A percentile compares a stretch with the other conserved stretches of the same genome.
Conservation (phyloP, 2,113 vertebrate genomes). For the Tachuris rubrigastra region DNA sequence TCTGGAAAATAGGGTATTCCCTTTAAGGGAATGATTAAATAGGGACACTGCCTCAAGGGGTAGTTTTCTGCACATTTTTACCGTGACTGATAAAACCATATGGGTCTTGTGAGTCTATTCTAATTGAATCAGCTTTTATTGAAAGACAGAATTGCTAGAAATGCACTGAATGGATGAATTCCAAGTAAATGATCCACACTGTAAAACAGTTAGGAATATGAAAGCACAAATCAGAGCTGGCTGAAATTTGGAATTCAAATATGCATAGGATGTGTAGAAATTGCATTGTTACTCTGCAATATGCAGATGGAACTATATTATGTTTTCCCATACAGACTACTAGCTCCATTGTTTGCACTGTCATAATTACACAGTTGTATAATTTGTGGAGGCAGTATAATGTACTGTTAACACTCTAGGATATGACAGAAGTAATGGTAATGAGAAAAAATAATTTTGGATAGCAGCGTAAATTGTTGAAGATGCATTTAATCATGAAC, state of each 20-base stretch:
- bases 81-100: slow-evolving; percentile 64
- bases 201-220: neutral
- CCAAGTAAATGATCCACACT: slow-evolving; percentile 9
- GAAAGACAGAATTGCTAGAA: slow-evolving; percentile 47
- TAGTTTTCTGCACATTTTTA: slow-evolving; percentile 51
- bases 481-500: neutral
- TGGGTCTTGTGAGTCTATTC: slow-evolving; percentile 54
- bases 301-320: neutral
- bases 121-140: slow-evolving; percentile 62
- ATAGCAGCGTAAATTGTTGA: neutral
- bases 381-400: neutral
- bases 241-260: neutral
- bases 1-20: slow-evolving; percentile 59
- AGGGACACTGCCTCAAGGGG: slow-evolving; percentile 48
- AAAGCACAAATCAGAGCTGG: slow-evolving; percentile 1
- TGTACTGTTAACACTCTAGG: neutral
- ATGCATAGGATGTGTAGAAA: neutral
- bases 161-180: slow-evolving; percentile 55
- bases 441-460: slow-evolving; percentile 16
- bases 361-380: neutral
- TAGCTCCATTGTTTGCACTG: neutral
- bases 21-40: slow-evolving; percentile 60
- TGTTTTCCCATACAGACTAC: neutral
- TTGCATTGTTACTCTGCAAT: neutral
- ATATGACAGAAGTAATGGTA: neutral